Base-by-base conservation (phyloP, 2,113 vertebrate species). In the Aphyosemion australe region DNA sequence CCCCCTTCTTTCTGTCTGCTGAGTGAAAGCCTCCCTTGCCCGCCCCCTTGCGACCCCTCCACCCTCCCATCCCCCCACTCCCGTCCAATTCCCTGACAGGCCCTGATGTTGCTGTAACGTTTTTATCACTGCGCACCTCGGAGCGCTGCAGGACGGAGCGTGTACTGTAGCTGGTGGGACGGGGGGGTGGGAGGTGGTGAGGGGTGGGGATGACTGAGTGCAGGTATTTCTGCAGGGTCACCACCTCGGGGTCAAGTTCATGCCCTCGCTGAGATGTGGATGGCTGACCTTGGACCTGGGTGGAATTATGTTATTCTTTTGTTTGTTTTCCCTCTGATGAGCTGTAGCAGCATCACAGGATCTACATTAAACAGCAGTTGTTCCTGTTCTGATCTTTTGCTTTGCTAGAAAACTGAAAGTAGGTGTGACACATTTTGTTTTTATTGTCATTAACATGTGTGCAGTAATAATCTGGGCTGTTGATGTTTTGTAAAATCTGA, bases 1-100 rank as follows among this genome's bases (percentile, higher is more conserved):
- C 77, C 69, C 65, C 54, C 60, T 73, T 67, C 59, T 59, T 82
- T 73, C 76, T 52, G 59, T 78, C 65, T 58, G 18, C 71, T 76
- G 81, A 89, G 75, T 82, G 76, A 80, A 85, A 82, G 65, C 68
- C 76, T 84, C 76, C 84, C 18, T 5, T 80, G 65, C 56, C 69
- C 53, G 32, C 59, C 57, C 49, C 54, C 34, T 26, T 6, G 51
- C 57, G 47, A 12, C 67, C 68, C 55, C 51, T 66, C 18, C 61
- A 18, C 1, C 15, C 19, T 5, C 48, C 51, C 49, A 19, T 2
- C 4, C 12, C 11, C 8, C 32, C 52, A 19, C 61, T 45, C 59
- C 78, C 65, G 21, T 65, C 63, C 18, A n/a, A 62, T 41, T 50
- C 37, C 56, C 80, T 79, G 84, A 84, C 80, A 85, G 78, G 76